Base-by-base conservation (phyloP, 2,888 invertebrate genomes). In the Ypsolopha scabrella region DNA sequence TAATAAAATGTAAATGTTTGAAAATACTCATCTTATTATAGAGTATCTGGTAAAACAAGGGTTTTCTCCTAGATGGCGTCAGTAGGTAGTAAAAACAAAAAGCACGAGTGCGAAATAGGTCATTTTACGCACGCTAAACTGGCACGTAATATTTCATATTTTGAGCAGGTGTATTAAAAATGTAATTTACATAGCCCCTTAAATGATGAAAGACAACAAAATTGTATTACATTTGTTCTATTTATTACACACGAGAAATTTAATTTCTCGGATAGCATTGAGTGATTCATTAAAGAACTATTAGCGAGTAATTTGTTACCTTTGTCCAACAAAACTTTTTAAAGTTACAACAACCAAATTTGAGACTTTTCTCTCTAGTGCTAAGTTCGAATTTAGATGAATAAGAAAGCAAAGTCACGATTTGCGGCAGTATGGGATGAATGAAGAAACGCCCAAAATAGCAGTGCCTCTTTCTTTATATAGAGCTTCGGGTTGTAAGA, bases 301-400 rank as follows among this genome's bases (percentile, higher is more conserved):
- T 72, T 68, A 72, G 55, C 65, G 62, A 58, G 58, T 65, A 60
- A 71, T 73, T 70, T 68, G 67, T 72, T 65, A 65, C 63, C 65
- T 69, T 71, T 68, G 64, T 65, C 64, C 53, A 54, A 57, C 54
- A 53, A 57, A 49, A 49, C 24, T 49, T 33, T 24, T 24, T 4
- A 3, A 24, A 24, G n/a, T 24, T 24, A 24, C 4, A 4, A 24
- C 48, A 38, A 24, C 11, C 6, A n/a, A 38, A 41, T 39, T 49
- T 38, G 48, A 10, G 9, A 13, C 24, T 13, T 14, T 43, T 43
- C 24, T 43, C 7, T 43, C 39, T 14, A 24, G n/a, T 24, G 33
- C 4, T n/a, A 49, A 49, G 36, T 24, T 37, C 6, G 7, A 11
- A 46, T 24, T 24, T 24, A 24, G 2, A 49, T 38, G 9, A 10